A percentile compares a stretch with the other conserved stretches of the same genome.
These are phyloP conservation scores for Drosophila nr. perissopoda DNA, from an alignment of 2,888 invertebrate species.

Conservation along the genomic window DNA sequence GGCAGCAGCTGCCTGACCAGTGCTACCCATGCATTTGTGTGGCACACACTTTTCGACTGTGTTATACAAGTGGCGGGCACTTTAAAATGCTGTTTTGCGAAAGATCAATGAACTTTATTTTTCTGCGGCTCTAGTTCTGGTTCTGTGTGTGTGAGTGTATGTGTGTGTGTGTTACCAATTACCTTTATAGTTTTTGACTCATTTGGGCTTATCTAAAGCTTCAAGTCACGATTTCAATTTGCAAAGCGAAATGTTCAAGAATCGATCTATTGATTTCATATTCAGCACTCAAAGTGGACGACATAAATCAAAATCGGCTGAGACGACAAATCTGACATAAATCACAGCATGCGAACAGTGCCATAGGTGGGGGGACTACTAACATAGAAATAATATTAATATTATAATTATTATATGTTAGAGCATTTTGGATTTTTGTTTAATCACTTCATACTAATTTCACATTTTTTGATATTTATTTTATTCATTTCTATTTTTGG, in stretches of 20 bases:
- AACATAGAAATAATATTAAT: neutral
- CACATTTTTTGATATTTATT: neutral
- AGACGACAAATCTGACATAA: constrained; percentile 62
- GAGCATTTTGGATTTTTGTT: neutral
- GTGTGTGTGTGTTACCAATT: constrained; percentile 37
- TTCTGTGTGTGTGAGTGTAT: constrained; percentile 1
- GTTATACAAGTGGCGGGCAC: constrained; percentile 18
- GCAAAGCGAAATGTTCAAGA: constrained; percentile 54
- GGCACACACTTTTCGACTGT: constrained; percentile 58
- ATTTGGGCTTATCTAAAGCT: constrained; percentile 74
- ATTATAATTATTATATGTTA: neutral
- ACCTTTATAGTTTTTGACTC: constrained; percentile 32
- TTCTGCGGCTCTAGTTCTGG: constrained; percentile 8
- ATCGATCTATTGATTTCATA: constrained; percentile 79
- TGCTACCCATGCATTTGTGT: constrained; percentile 48
- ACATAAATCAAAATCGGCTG: constrained; percentile 75
- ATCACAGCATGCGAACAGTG: constrained; percentile 32
- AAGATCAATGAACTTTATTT: constrained; percentile 57
- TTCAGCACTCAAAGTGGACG: constrained; percentile 76
- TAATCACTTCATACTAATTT: neutral
- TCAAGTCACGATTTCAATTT: constrained; percentile 82
- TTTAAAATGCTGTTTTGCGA: constrained; percentile 19
- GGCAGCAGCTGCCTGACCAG: constrained; percentile 55
- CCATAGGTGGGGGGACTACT: neutral
- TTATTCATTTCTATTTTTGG: neutral